Evolutionary conservation across 2,797 vertebrate species (phyloP).

Genomic region (Urosaurus nigricauda): DNA sequence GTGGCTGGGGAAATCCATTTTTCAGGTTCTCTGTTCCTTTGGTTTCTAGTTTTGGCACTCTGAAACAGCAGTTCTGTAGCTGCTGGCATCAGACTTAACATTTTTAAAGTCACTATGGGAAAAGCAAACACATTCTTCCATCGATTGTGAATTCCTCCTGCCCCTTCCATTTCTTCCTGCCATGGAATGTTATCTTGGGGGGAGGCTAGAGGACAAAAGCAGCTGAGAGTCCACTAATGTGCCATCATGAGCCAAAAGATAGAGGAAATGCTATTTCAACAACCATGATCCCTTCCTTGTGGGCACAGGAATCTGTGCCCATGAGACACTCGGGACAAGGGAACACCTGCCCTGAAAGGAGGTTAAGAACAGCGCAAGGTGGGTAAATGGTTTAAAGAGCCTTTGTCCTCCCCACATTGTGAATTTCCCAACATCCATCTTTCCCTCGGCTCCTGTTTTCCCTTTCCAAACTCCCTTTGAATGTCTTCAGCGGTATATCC

Average conservation of each 20-base stretch:
- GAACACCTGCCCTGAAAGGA: neutral
- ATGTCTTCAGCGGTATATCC: no score
- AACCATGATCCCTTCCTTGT: neutral
- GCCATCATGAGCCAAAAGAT: neutral
- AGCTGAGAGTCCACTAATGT: neutral
- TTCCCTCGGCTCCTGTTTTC: neutral
- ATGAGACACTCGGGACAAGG: neutral
- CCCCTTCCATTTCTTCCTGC: neutral
- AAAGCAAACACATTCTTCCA: neutral
- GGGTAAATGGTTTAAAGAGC: neutral
- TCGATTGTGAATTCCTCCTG: neutral
- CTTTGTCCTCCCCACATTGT: neutral
- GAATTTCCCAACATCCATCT: no score
- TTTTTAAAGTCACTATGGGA: neutral
- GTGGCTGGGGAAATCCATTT: fast-evolving
- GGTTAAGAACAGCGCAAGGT: neutral
- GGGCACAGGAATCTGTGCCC: no score
- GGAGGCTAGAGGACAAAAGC: neutral
- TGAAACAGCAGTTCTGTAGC: neutral
- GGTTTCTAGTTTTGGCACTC: neutral
- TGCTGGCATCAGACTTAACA: neutral
- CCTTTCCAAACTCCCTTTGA: no score
- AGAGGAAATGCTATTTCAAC: fast-evolving
- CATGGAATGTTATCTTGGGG: no score
- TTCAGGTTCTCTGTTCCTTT: no score